Evolutionary conservation across 2,888 invertebrate species (phyloP).

Genomic region (Napeogenes inachia): DNA sequence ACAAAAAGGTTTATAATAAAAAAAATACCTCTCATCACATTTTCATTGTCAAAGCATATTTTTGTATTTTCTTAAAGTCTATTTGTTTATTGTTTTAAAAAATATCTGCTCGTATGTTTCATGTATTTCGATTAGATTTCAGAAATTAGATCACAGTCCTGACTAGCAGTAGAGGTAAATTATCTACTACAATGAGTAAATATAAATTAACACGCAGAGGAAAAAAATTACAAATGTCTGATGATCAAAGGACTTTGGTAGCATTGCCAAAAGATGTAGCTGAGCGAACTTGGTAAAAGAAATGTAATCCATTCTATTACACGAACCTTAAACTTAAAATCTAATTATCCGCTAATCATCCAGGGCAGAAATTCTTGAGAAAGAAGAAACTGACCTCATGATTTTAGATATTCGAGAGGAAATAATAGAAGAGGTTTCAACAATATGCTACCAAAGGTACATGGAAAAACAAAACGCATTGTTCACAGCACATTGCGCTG

Average conservation of each 20-base stretch:
- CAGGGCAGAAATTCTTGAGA: conserved; percentile 65
- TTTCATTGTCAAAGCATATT: too few relatives aligned
- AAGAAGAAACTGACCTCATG: conserved; percentile 63
- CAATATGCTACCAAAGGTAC: conserved; percentile 52
- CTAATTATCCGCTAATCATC: neutral
- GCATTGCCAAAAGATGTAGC: conserved; percentile 64
- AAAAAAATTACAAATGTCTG: conserved; percentile 51
- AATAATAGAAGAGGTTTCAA: conserved; percentile 54
- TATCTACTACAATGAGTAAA: conserved; percentile 34
- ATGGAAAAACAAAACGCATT: conserved; percentile 55
- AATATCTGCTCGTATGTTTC: too few relatives aligned
- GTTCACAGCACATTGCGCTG: conserved; percentile 62
- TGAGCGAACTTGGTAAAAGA: conserved; percentile 58
- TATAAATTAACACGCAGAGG: conserved; percentile 56
- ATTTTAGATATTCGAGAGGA: conserved; percentile 67
- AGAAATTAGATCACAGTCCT: conserved; percentile 20
- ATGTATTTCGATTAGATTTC: neutral
- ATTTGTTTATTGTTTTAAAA: neutral
- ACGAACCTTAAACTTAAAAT: too few relatives aligned
- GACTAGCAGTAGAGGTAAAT: conserved; percentile 20
- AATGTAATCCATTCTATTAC: neutral
- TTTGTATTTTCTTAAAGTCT: neutral
- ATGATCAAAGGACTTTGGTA: conserved; percentile 51
- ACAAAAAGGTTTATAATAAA: neutral
- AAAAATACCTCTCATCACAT: too few relatives aligned